phyloP scores from a whole-genome alignment of 2,888 invertebrate genomes.

The Margaritifera margaritifera region DNA sequence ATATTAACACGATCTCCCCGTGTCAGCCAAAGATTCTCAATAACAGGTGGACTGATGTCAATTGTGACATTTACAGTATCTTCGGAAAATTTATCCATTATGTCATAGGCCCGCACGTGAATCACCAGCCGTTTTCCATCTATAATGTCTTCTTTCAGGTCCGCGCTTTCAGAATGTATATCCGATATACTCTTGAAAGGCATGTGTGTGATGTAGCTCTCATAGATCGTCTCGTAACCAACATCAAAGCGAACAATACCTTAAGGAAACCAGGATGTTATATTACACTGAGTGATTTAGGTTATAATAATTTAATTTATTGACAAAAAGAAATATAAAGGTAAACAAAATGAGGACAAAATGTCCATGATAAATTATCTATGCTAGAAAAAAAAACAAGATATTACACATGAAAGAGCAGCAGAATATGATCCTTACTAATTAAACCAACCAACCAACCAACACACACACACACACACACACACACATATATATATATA shows the following conservation, averaged over 20 bases:
- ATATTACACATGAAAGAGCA: too few relatives aligned
- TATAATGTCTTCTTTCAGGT: conserved; percentile 11
- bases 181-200: conserved; percentile 13
- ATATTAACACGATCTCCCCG: conserved; percentile 39
- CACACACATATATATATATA: too few relatives aligned
- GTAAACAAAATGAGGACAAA: not conserved
- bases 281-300: not conserved
- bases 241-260: conserved; percentile 26
- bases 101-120: conserved; percentile 29
- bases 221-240: conserved; percentile 12
- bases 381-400: too few relatives aligned
- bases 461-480: too few relatives aligned
- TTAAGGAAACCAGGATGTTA: conserved; percentile 4
- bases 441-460: too few relatives aligned
- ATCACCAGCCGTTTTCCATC: conserved; percentile 35
- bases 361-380: not conserved
- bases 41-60: conserved; percentile 33
- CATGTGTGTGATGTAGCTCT: not conserved
- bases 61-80: conserved; percentile 30
- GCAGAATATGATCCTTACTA: too few relatives aligned
- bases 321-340: not conserved
- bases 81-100: conserved; percentile 25
- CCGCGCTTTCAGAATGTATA: conserved; percentile 9
- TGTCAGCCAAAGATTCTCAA: conserved; percentile 40
- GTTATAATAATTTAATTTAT: too few relatives aligned